Evolutionary conservation across 2,888 invertebrate genomes (phyloP).

Genomic region (Anorthoa munda): DNA sequence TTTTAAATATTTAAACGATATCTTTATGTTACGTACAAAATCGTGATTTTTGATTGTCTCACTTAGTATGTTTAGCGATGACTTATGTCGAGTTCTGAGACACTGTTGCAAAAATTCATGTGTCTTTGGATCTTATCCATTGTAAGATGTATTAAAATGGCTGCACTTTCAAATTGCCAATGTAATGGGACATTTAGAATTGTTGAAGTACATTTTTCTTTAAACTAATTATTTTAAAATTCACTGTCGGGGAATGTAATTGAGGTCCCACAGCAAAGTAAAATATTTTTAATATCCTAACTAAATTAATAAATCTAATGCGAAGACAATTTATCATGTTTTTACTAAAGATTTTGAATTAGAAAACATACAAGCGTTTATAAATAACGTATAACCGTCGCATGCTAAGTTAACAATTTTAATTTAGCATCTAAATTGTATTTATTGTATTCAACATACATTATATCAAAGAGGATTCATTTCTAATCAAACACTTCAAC

Average conservation of each 20-base stretch:
- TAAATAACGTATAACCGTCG: conserved; percentile 46
- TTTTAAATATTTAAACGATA: conserved; percentile 64
- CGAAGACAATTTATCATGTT: conserved; percentile 39
- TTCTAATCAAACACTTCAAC: conserved; percentile 41
- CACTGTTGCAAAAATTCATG: not conserved
- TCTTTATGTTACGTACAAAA: conserved; percentile 57
- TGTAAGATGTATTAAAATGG: conserved; percentile 4
- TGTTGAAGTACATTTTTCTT: not conserved
- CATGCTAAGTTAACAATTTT: conserved; percentile 49
- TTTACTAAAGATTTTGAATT: conserved; percentile 40
- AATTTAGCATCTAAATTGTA: conserved; percentile 55
- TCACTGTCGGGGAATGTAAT: conserved; percentile 52
- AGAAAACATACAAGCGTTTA: conserved; percentile 51
- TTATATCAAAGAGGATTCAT: conserved; percentile 51
- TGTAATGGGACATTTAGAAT: not conserved
- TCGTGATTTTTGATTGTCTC: conserved; percentile 37
- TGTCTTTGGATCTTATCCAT: conserved; percentile 33
- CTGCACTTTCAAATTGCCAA: conserved; percentile 1
- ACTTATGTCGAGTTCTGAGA: conserved; percentile 18
- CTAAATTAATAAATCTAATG: conserved; percentile 50
- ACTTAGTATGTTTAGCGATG: conserved; percentile 48
- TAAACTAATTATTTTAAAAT: conserved; percentile 7
- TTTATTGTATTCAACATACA: conserved; percentile 38
- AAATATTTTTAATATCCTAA: conserved; percentile 45
- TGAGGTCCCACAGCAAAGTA: conserved; percentile 41